Evolutionary conservation across 2,797 vertebrate species (phyloP), one percentile per base, ranked within the genome.

Genomic region (Aphelocoma californica): DNA sequence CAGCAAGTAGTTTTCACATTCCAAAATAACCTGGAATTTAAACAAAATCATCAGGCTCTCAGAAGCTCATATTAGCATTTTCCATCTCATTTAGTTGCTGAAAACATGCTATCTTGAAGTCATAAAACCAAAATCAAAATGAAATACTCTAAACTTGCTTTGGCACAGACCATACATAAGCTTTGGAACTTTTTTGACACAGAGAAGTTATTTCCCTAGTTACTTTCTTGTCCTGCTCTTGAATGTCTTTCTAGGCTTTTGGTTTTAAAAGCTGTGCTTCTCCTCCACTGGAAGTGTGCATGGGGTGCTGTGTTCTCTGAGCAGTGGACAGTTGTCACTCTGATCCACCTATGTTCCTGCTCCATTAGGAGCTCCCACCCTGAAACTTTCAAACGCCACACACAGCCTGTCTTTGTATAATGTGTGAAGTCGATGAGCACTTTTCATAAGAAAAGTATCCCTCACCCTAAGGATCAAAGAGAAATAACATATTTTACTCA

Each of bases 21-120:
- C 60, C 53, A 80, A 81, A 92, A 92, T 86, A 95, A 88, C 86
- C 95, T 97, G 74, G 45, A 93, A 90, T 94, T 94, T 53, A 90
- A 94, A 91, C 28, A 84, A 69, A 81, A 72, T 50, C 13, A 32
- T 92, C 72, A 95, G 61, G 9, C 17, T 78, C 29, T 67, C 29
- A 38, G 57, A 79, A 67, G 24, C 5, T 78, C 21, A 12, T 73
- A 25, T 53, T 77, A 77, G 40, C 31, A 19, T 75, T 81, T 91
- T 53, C 15, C 14, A 14, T 92, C 79, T 91, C 9, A 67, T 89
- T 81, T 78, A 54, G 50, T 69, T 90, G 65, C 45, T 88, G 58
- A 66, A 92, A 88, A 64, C 42, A 34, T 5, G 5, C 18, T 88
- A 5, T 65, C 66, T 84, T 40, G 38, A 94, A 90, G 58, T 48